These are phyloP conservation scores for Danaus melanippus DNA, from an alignment of 1,140 invertebrate species.

Conservation along the genomic window DNA sequence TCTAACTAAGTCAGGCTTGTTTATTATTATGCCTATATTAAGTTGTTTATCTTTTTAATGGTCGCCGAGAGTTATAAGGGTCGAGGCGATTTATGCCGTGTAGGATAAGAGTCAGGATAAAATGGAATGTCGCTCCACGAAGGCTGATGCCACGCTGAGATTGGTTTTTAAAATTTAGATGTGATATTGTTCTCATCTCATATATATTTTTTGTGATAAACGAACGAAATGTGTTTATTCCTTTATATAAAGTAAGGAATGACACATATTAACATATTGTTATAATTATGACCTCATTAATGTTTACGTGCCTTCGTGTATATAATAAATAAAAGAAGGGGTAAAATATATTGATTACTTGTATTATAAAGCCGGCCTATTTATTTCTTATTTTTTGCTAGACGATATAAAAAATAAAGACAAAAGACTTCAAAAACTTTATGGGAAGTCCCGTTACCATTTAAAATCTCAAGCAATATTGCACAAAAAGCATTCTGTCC, in stretches of 20 bases:
- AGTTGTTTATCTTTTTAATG: conserved; percentile 72
- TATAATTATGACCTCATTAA: too few species aligned
- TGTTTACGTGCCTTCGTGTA: too few species aligned
- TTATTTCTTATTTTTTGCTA: too few species aligned
- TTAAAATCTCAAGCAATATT: conserved; percentile 31
- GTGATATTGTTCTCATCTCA: conserved; percentile 39
- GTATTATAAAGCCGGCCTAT: too few species aligned
- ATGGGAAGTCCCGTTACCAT: background rate
- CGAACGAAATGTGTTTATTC: too few species aligned
- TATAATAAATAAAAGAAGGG: too few species aligned
- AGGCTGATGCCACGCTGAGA: conserved; percentile 55
- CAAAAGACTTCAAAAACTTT: too few species aligned
- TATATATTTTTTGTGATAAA: conserved; percentile 22
- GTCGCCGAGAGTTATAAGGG: conserved; percentile 62
- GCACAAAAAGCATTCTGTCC: conserved; percentile 52
- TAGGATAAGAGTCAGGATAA: conserved; percentile 59
- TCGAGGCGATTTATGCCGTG: conserved; percentile 59
- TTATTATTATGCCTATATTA: conserved; percentile 71
- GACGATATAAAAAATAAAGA: too few species aligned
- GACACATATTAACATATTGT: too few species aligned
- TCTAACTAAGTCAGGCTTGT: conserved; percentile 62
- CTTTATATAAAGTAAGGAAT: conserved; percentile 13
- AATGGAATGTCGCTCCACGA: conserved; percentile 52
- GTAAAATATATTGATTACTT: too few species aligned
- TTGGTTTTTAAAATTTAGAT: conserved; percentile 66